Evolutionary conservation across 2,797 vertebrate species (phyloP).

Genomic region (Lutra lutra): DNA sequence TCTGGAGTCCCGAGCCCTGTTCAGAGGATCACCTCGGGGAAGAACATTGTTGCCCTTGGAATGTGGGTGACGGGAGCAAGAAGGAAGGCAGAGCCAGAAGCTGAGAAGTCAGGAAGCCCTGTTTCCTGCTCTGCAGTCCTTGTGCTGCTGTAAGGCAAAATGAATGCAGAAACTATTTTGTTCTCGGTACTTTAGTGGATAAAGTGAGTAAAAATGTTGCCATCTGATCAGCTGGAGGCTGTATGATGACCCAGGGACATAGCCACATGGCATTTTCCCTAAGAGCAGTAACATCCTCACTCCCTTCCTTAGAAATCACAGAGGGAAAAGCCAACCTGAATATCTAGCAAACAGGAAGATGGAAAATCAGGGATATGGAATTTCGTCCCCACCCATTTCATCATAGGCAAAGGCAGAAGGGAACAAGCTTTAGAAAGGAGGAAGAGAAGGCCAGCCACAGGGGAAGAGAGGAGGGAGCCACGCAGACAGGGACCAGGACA

Average conservation of each 20-base stretch:
- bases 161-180: not conserved
- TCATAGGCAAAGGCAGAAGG: not conserved
- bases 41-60: not conserved
- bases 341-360: not conserved
- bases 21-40: not conserved
- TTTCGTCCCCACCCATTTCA: not conserved
- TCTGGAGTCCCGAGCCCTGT: not conserved
- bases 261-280: not conserved
- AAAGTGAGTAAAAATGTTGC: not conserved
- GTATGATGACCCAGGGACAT: not conserved
- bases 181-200: not conserved
- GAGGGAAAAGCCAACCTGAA: not conserved
- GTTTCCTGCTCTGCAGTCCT: not conserved
- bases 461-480: not conserved
- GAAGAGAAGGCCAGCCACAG: not conserved
- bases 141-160: not conserved
- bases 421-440: not conserved
- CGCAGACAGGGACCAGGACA: not conserved
- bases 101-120: not conserved
- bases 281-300: not conserved
- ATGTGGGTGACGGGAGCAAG: not conserved
- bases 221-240: not conserved
- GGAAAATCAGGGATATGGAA: not conserved
- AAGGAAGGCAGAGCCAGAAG: not conserved
- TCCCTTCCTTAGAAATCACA: not conserved